phyloP scores from a whole-genome alignment of 2,888 invertebrate genomes.

The Norana najaformis region DNA sequence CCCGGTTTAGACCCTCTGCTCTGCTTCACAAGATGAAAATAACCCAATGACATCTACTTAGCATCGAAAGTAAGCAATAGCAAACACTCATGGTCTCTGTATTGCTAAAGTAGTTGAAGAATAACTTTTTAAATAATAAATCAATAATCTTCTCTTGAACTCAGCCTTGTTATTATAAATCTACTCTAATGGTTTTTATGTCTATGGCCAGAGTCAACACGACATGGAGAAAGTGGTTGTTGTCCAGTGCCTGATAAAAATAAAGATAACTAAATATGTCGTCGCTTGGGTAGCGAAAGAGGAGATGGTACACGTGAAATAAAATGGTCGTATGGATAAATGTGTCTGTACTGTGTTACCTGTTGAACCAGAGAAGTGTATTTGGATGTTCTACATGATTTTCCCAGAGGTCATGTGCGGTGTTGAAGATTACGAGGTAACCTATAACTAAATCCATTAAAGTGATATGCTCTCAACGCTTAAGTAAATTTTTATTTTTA shows the following conservation, averaged over 20 bases:
- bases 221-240: neutral
- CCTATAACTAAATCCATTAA: neutral
- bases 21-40: no score
- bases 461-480: neutral
- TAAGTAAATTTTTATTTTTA: no score
- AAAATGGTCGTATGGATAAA: neutral
- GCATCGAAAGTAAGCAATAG: no score
- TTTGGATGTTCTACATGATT: neutral
- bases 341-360: neutral
- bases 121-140: no score
- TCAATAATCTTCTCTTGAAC: no score
- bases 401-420: neutral
- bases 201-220: neutral
- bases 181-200: neutral
- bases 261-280: neutral
- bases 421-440: neutral
- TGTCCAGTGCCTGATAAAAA: neutral
- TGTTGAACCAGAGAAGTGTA: neutral
- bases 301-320: neutral
- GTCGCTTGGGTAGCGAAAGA: conserved; percentile 4
- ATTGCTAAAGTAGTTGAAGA: no score
- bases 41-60: no score
- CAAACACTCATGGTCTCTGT: no score
- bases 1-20: no score
- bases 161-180: neutral